Evolutionary conservation across 92 coral and sea anemone species (phyloP).

Genomic region (Blastomussa wellsi): DNA sequence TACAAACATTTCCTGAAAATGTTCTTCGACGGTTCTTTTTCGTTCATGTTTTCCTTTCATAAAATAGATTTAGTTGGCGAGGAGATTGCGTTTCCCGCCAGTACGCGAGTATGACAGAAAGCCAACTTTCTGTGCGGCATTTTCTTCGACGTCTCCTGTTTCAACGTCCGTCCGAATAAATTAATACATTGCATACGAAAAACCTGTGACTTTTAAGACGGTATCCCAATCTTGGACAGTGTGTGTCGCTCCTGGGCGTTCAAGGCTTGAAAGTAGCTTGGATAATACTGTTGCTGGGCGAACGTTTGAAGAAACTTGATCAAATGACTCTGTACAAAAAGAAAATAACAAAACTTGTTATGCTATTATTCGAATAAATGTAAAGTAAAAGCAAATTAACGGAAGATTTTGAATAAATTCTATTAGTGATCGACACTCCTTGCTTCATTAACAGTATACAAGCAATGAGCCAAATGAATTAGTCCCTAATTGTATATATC

Average conservation of each 20-base stretch:
- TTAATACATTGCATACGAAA: neutral
- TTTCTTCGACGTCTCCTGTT: neutral
- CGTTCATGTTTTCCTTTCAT: neutral
- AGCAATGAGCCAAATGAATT: too few relatives aligned
- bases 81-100: slow-evolving; percentile 7
- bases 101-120: neutral
- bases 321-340: slow-evolving; percentile 72
- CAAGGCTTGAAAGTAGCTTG: slow-evolving; percentile 84
- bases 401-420: neutral
- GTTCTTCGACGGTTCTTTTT: neutral
- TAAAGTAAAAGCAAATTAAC: too few relatives aligned
- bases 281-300: slow-evolving; percentile 85
- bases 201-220: slow-evolving; percentile 29
- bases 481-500: too few relatives aligned
- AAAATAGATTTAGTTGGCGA: neutral
- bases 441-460: too few relatives aligned
- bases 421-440: too few relatives aligned
- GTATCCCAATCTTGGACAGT: slow-evolving; percentile 79
- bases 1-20: neutral
- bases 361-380: too few relatives aligned
- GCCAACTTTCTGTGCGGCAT: neutral
- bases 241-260: slow-evolving; percentile 93
- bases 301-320: slow-evolving; percentile 80
- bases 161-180: neutral
- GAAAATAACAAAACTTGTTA: too few relatives aligned